phyloP scores from a whole-genome alignment of 2,888 invertebrate genomes.

The Plagodis pulveraria region DNA sequence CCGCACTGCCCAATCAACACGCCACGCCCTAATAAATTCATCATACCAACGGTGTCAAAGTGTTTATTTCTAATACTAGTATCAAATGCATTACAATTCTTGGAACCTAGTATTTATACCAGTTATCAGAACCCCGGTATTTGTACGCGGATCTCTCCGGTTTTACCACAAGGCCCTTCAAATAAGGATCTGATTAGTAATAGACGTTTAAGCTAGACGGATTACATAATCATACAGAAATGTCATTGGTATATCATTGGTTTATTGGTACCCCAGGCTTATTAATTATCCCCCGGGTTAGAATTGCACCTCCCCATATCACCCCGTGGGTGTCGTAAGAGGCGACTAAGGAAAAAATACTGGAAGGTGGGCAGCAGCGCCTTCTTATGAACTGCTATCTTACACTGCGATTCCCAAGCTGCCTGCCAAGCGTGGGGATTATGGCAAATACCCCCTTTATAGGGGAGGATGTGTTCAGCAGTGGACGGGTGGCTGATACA shows the following conservation, averaged over 20 bases:
- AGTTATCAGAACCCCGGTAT: conserved; percentile 41
- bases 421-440: no score
- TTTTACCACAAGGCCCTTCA: conserved; percentile 42
- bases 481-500: no score
- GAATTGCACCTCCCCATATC: no score
- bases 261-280: background rate
- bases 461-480: no score
- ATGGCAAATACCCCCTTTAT: no score
- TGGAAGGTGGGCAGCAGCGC: no score
- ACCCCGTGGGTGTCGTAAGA: no score
- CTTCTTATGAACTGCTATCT: no score
- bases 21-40: conserved; percentile 10
- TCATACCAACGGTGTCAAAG: conserved; percentile 14
- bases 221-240: conserved; percentile 1
- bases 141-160: conserved; percentile 48
- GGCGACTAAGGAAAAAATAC: no score
- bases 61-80: conserved; percentile 2
- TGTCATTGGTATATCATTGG: background rate
- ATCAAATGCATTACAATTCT: conserved; percentile 40
- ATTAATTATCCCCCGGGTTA: no score
- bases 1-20: background rate
- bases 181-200: conserved; percentile 38
- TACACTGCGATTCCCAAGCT: no score
- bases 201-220: background rate
- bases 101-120: conserved; percentile 29